These are phyloP conservation scores for Euglossa dilemma DNA, from an alignment of 1,140 invertebrate genomes.

Conservation along the genomic window DNA sequence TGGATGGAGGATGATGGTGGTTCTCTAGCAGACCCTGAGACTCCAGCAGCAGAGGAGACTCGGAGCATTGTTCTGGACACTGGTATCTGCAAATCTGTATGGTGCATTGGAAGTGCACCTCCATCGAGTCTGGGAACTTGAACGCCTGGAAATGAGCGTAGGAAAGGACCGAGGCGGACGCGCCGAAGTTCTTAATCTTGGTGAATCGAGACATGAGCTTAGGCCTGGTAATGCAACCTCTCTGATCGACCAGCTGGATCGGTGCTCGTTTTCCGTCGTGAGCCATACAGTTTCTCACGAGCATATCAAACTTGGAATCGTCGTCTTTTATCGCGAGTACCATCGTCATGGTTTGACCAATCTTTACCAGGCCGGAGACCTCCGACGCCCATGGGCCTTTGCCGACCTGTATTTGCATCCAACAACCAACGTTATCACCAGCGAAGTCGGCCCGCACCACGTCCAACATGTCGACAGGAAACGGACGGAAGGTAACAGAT, in stretches of 20 bases:
- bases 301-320: conserved; percentile 97
- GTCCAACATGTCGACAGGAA: conserved; percentile 97
- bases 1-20: conserved; percentile 49
- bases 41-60: conserved; percentile 80
- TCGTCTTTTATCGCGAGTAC: conserved; percentile 97
- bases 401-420: conserved; percentile 97
- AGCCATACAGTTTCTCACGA: conserved; percentile 96
- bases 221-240: conserved; percentile 94
- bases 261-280: conserved; percentile 96
- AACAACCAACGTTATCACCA: conserved; percentile 97
- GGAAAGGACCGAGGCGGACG: conserved; percentile 94
- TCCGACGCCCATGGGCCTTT: conserved; percentile 98
- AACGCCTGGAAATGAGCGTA: conserved; percentile 97
- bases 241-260: conserved; percentile 96
- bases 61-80: conserved; percentile 94
- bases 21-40: conserved; percentile 82
- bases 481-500: conserved; percentile 95
- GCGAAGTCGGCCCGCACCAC: conserved; percentile 96
- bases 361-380: conserved; percentile 96
- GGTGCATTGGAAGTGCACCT: conserved; percentile 97
- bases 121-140: conserved; percentile 98
- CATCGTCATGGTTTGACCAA: conserved; percentile 98
- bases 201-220: conserved; percentile 97
- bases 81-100: conserved; percentile 97
- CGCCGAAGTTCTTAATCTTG: conserved; percentile 97